Evolutionary conservation across 2,113 vertebrate species (phyloP).

Genomic region (Corythoichthys haematopterus): DNA sequence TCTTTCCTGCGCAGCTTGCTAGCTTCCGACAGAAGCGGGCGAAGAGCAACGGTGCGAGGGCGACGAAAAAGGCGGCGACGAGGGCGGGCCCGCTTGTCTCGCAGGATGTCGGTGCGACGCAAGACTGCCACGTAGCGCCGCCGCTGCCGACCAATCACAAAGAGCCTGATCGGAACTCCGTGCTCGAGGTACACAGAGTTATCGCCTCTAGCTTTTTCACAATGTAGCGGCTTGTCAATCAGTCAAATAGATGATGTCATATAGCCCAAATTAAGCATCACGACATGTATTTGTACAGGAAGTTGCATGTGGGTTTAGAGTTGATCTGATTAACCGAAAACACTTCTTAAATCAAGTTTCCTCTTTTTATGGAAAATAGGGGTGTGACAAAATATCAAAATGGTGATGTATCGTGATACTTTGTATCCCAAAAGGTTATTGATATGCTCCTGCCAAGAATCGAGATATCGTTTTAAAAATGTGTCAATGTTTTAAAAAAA

Average conservation of each 20-base stretch:
- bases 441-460: too few relatives aligned
- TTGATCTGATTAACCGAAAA: too few relatives aligned
- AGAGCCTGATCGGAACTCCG: slow-evolving; percentile 24
- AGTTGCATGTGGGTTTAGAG: too few relatives aligned
- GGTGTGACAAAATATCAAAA: too few relatives aligned
- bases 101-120: slow-evolving; percentile 53
- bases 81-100: slow-evolving; percentile 69
- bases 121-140: slow-evolving; percentile 58
- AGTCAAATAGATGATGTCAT: neutral
- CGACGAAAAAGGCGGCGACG: slow-evolving; percentile 74
- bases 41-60: slow-evolving; percentile 62
- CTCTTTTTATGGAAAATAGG: too few relatives aligned
- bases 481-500: too few relatives aligned
- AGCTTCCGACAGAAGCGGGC: slow-evolving; percentile 71
- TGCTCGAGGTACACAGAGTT: slow-evolving; percentile 46
- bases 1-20: slow-evolving; percentile 76
- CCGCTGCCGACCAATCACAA: neutral
- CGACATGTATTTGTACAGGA: neutral
- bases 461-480: too few relatives aligned
- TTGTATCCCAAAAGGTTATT: too few relatives aligned
- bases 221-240: neutral
- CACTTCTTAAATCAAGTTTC: too few relatives aligned
- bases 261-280: neutral
- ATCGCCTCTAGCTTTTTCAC: neutral
- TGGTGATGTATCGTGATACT: too few relatives aligned